Evolutionary conservation across 2,888 invertebrate genomes (phyloP).

Genomic region (Busseola fusca): DNA sequence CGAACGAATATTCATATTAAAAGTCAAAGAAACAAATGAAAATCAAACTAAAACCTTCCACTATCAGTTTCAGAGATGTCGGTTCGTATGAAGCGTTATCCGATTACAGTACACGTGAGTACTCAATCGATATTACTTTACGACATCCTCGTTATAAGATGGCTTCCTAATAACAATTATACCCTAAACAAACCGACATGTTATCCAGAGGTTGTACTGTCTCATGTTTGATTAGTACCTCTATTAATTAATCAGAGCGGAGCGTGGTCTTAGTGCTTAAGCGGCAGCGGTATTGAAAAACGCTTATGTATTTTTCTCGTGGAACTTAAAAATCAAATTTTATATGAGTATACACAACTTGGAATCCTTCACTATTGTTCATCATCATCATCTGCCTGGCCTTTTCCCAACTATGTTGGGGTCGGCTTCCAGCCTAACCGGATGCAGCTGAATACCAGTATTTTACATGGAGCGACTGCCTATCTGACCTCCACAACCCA

Average conservation of each 20-base stretch:
- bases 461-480: too few relatives aligned
- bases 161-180: slow-evolving; percentile 45
- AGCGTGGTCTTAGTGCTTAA: slow-evolving; percentile 26
- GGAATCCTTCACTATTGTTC: too few relatives aligned
- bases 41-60: too few relatives aligned
- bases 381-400: too few relatives aligned
- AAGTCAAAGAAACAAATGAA: too few relatives aligned
- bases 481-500: too few relatives aligned
- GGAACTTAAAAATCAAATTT: neutral
- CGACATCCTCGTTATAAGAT: slow-evolving; percentile 47
- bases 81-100: neutral
- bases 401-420: too few relatives aligned
- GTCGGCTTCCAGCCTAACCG: too few relatives aligned
- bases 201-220: slow-evolving; percentile 51
- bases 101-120: neutral
- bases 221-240: slow-evolving; percentile 59
- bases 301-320: neutral
- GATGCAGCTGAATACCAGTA: too few relatives aligned
- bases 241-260: slow-evolving; percentile 54
- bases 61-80: neutral
- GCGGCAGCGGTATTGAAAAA: slow-evolving; percentile 42
- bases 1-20: too few relatives aligned
- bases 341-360: too few relatives aligned
- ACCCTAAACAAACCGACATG: slow-evolving; percentile 46
- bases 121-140: slow-evolving; percentile 47